Percentiles rank a stretch among this genome's conserved stretches.
phyloP scores from a whole-genome alignment of 2,888 invertebrate genomes.

The Tuberolachnus salignus region DNA sequence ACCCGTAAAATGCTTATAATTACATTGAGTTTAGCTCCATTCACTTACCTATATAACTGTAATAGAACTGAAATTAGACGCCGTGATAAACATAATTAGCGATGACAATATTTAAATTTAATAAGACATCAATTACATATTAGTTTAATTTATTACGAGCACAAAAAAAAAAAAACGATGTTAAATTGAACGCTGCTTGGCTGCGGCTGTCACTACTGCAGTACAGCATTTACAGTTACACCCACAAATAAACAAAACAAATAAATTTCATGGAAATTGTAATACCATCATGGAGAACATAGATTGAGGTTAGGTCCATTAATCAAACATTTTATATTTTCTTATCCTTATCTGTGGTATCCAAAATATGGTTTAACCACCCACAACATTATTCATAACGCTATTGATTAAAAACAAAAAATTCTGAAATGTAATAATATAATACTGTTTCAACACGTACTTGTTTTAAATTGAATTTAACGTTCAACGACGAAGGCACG shows the following conservation, averaged over 20 bases:
- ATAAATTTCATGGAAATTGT: slow-evolving; percentile 22
- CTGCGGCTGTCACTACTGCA: not conserved
- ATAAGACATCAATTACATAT: slow-evolving; percentile 16
- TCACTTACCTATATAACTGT: slow-evolving; percentile 25
- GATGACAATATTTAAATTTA: slow-evolving; percentile 11
- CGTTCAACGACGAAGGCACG: too few relatives aligned
- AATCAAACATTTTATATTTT: not conserved
- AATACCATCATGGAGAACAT: not conserved
- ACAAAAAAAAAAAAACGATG: slow-evolving; percentile 22
- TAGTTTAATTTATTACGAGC: not conserved
- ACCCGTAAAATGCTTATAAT: not conserved
- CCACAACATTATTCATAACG: too few relatives aligned
- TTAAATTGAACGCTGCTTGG: not conserved
- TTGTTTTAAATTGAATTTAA: too few relatives aligned
- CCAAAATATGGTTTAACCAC: too few relatives aligned
- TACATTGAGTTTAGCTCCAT: not conserved
- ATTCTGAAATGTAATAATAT: too few relatives aligned
- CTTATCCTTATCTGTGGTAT: not conserved
- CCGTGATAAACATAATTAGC: slow-evolving; percentile 18
- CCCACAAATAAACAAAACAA: slow-evolving; percentile 56
- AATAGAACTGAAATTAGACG: not conserved
- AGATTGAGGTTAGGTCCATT: not conserved
- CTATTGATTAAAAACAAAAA: too few relatives aligned
- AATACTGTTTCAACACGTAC: too few relatives aligned
- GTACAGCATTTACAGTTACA: slow-evolving; percentile 42